Percentiles rank a stretch among this genome's conserved stretches.
These are phyloP conservation scores for Sinella curviseta DNA, from an alignment of 1,140 invertebrate genomes.

Conservation along the genomic window DNA sequence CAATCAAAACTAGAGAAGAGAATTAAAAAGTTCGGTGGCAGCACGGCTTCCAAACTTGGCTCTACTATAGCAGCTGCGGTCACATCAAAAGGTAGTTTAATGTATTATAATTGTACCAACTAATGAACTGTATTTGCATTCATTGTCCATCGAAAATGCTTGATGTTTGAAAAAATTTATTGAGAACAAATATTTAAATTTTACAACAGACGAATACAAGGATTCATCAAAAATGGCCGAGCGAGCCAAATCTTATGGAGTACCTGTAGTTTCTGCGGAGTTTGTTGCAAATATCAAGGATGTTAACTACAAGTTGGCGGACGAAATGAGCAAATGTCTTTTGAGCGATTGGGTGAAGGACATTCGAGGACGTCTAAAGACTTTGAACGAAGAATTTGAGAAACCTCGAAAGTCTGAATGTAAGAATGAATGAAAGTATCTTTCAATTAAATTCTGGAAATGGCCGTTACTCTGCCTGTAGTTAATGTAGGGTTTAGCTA, in stretches of 20 bases:
- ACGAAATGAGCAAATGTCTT: constrained; percentile 69
- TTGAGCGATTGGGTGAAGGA: constrained; percentile 82
- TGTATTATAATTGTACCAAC: no score
- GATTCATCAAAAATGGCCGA: constrained; percentile 68
- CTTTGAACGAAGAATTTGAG: constrained; percentile 28
- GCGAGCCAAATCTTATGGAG: constrained; percentile 66
- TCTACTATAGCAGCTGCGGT: constrained; percentile 73
- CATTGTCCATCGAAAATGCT: no score
- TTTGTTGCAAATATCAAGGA: constrained; percentile 68
- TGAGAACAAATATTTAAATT: neutral
- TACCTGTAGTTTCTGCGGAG: constrained; percentile 76
- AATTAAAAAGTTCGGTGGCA: constrained; percentile 75
- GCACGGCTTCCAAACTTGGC: constrained; percentile 66
- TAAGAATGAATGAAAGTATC: no score
- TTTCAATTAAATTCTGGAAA: no score
- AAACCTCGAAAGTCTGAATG: neutral
- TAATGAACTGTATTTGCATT: no score
- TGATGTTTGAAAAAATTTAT: constrained; percentile 31
- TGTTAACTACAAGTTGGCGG: constrained; percentile 60
- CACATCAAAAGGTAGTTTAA: constrained; percentile 63
- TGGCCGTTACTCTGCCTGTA: no score
- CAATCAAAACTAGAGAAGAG: constrained; percentile 67
- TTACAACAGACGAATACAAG: constrained; percentile 63
- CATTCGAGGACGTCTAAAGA: constrained; percentile 55
- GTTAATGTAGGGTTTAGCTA: constrained; percentile 13